Evolutionary conservation across 2,113 vertebrate species (phyloP).

Genomic region (Gymnarchus niloticus): DNA sequence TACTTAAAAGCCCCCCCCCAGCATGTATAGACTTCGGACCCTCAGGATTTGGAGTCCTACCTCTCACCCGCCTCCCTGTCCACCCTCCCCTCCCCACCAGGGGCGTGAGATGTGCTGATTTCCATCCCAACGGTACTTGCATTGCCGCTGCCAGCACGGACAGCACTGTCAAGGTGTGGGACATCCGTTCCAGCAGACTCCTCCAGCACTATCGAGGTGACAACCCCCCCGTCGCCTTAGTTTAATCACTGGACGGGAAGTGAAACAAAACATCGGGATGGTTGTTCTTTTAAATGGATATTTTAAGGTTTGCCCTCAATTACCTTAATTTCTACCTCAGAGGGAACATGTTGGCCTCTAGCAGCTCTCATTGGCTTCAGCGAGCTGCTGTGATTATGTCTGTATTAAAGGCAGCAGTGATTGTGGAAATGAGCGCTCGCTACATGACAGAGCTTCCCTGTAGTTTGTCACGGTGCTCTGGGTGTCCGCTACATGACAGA

Average conservation of each 20-base stretch:
- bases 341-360: background rate
- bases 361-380: background rate
- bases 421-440: background rate
- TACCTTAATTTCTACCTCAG: background rate
- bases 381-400: background rate
- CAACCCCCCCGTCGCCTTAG: background rate
- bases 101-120: conserved; percentile 82
- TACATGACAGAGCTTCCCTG: background rate
- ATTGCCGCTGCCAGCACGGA: conserved; percentile 81
- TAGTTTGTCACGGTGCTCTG: background rate
- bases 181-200: conserved; percentile 83
- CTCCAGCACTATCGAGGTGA: conserved; percentile 90
- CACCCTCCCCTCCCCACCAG: conserved; percentile 49
- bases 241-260: background rate
- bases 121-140: conserved; percentile 86
- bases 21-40: too few species aligned
- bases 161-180: conserved; percentile 91
- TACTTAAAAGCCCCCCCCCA: too few species aligned
- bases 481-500: background rate
- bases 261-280: background rate
- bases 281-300: background rate
- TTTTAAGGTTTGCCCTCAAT: background rate
- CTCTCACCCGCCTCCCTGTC: too few species aligned
- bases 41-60: too few species aligned
- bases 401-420: background rate